Evolutionary conservation across 2,113 vertebrate genomes (phyloP).

Genomic region (Collichthys lucidus): DNA sequence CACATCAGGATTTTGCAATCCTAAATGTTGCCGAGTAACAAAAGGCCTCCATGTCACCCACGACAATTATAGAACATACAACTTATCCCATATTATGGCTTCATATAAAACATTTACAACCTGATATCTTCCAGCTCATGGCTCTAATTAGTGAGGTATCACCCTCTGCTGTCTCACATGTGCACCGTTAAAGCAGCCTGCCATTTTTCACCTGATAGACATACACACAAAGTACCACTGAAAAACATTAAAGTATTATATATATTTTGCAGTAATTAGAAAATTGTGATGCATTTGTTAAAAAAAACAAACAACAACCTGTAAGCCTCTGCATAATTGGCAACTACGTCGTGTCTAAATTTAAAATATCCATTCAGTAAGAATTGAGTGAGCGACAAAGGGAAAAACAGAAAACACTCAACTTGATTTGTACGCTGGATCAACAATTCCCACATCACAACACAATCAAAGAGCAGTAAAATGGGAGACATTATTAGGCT

Average conservation of each 20-base stretch:
- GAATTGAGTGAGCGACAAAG: neutral
- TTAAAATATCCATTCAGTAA: neutral
- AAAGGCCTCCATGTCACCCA: neutral
- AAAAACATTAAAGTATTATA: neutral
- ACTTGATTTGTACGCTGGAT: neutral
- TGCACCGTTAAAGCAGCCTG: neutral
- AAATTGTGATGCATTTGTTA: neutral
- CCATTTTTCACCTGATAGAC: neutral
- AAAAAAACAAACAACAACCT: too few relatives aligned
- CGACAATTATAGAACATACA: neutral
- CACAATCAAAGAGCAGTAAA: neutral
- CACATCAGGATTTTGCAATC: neutral
- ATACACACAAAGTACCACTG: neutral
- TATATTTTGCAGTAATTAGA: neutral
- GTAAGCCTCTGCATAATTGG: neutral
- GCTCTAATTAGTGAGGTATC: neutral
- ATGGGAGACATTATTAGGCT: neutral
- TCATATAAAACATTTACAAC: neutral
- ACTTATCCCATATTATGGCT: neutral
- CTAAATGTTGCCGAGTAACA: neutral
- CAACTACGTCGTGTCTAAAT: too few relatives aligned
- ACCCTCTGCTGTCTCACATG: neutral
- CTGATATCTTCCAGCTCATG: neutral
- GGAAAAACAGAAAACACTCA: neutral
- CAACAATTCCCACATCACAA: slow-evolving; percentile 2